Evolutionary conservation across 2,113 vertebrate genomes (phyloP), one percentile per base, ranked within the genome.

Genomic region (Hypocryptadius cinnamomeus): DNA sequence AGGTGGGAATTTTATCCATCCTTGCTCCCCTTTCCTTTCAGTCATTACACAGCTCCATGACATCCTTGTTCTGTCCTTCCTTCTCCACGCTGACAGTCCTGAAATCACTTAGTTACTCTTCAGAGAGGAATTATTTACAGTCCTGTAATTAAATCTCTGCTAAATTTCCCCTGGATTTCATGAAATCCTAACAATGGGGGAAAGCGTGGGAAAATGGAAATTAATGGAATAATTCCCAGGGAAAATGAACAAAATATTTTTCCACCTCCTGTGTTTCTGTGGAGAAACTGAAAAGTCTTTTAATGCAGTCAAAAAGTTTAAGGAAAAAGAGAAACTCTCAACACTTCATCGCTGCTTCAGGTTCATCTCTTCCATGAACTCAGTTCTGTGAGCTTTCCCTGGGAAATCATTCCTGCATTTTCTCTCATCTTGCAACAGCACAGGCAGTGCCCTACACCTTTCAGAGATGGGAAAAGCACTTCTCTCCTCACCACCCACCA

Each of bases 191-290:
- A 64, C 35, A 50, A 27, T 3, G 21, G 15, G 28, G 31, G 5
- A 8, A 44, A 44, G 15, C 0, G 0, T 0, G 1, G 30, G 18
- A 40, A 40, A 40, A 40, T 40, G 40, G 40, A 40, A 40, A 40
- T 40, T 40, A 40, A 40, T 40, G 40, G 40, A n/a, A 18, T 40
- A 56, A 71, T 60, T 72, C 57, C 48, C 50, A 68, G 8, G 17
- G 21, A 64, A 63, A 71, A 81, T 0, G 2, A 83, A 51, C 18
- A 79, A 53, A n/a, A 39, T 7, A 11, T 3, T 68, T 70, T 70
- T 40, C 33, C 35, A 13, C 23, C 25, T 50, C 57, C 22, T 24
- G 0, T 13, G 24, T 31, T 90, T 76, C 66, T 24, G 8, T 14
- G 11, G n/a, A 79, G 39, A 63, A 85, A 35, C 1, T 27, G 8